Evolutionary conservation across 2,888 invertebrate species (phyloP), one percentile per base, ranked within the genome.

Genomic region (Apamea sordens): DNA sequence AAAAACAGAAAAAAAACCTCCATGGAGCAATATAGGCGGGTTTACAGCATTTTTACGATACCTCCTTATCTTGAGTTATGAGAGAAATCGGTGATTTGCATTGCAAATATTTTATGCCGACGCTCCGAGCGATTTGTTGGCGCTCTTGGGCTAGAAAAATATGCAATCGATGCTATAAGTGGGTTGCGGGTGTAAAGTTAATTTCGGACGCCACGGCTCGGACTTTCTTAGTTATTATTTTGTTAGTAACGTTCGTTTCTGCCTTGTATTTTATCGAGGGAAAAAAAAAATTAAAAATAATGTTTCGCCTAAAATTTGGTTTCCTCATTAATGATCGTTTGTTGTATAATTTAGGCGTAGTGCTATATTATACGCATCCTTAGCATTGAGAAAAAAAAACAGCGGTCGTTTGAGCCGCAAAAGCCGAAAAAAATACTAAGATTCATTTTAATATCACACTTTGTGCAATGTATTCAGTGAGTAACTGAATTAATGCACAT

Each of bases 11-110:
- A 88, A 88, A 86, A 88, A 88, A 78, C 73, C 89, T 88, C 88
- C 44, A 28, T 78, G 85, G 84, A 83, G 84, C 87, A 79, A 86
- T 89, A 82, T 87, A 81, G 86, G 82, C 80, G 80, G 87, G 87
- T 91, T 91, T 91, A 91, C 89, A 91, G 87, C 89, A 78, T 88
- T 92, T 92, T 92, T 92, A 92, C 91, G 92, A 90, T 92, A 90
- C 88, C 83, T 87, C 85, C 90, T 91, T 92, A 92, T 91, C 92
- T 89, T 89, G 89, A 90, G 90, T 92, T 92, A 92, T 91, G 92
- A 88, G 88, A 86, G 86, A 87, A 90, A 90, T 92, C 88, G 89
- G 89, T 85, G 90, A 92, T 92, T 92, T 92, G 91, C 92, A 92
- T 86, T 91, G 92, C 90, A 91, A 92, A 92, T 92, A 88, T 90